phyloP scores from a whole-genome alignment of 2,113 vertebrate species.

The Gyps fulvus region DNA sequence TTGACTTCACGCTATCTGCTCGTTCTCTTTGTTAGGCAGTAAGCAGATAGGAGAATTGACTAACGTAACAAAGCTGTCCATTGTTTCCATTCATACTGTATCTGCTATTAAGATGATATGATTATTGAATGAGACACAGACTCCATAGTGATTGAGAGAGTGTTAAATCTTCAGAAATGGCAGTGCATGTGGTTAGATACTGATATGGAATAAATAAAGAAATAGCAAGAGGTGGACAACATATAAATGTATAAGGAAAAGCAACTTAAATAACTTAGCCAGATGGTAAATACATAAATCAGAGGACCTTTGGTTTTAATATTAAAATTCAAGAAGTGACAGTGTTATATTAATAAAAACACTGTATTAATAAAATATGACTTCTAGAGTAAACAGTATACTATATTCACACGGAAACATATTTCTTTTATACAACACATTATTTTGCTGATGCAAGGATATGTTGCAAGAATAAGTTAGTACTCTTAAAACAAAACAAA shows the following conservation, averaged over 20 bases:
- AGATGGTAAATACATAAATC: conserved; percentile 71
- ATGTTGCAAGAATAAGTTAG: conserved; percentile 62
- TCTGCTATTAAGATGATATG: conserved; percentile 63
- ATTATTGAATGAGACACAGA: conserved; percentile 71
- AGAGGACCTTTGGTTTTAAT: conserved; percentile 69
- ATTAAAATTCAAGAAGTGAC: conserved; percentile 69
- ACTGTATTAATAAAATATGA: conserved; percentile 73
- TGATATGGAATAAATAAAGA: conserved; percentile 74
- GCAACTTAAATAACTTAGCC: conserved; percentile 76
- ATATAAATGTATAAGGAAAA: conserved; percentile 74
- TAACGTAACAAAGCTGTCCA: conserved; percentile 25
- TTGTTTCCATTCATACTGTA: conserved; percentile 71
- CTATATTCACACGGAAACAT: conserved; percentile 65
- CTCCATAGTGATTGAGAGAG: conserved; percentile 74
- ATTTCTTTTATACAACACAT: conserved; percentile 67
- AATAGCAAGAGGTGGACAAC: conserved; percentile 74
- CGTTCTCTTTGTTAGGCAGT: not conserved
- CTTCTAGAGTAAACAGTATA: conserved; percentile 65
- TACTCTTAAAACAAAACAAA: conserved; percentile 62
- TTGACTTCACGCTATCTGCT: conserved; percentile 25
- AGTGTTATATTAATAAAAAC: conserved; percentile 73
- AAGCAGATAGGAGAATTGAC: not conserved
- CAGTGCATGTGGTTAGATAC: conserved; percentile 73
- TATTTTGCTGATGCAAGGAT: conserved; percentile 61
- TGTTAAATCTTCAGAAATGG: conserved; percentile 68